Conservation (phyloP, 1,140 invertebrate genomes). For the Meloidogyne floridensis region DNA sequence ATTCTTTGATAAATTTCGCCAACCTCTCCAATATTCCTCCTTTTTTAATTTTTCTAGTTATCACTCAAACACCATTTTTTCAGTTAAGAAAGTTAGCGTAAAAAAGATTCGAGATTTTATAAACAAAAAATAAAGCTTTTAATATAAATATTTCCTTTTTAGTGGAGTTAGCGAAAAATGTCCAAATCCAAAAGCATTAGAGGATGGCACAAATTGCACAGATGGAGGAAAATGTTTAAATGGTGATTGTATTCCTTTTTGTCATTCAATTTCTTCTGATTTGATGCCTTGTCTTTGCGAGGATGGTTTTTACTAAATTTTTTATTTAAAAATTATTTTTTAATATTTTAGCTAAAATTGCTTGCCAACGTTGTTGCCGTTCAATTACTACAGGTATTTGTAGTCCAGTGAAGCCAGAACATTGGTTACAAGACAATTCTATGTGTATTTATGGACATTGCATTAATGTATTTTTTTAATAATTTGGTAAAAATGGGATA, state of each 20-base stretch:
- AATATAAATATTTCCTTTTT: neutral
- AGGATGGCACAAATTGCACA: conserved; percentile 40
- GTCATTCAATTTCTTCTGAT: conserved; percentile 29
- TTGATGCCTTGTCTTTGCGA: conserved; percentile 48
- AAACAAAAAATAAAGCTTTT: no score
- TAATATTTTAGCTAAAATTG: conserved; percentile 30
- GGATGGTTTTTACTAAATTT: conserved; percentile 35
- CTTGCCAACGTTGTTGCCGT: conserved; percentile 46
- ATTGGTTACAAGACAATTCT: conserved; percentile 44
- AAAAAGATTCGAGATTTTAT: no score
- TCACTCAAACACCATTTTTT: neutral
- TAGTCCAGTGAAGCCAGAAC: conserved; percentile 28
- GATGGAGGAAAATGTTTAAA: conserved; percentile 48
- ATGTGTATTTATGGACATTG: conserved; percentile 54
- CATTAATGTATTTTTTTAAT: conserved; percentile 24
- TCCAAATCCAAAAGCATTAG: conserved; percentile 40
- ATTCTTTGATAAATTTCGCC: neutral
- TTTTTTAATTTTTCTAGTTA: neutral
- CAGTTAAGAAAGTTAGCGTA: no score
- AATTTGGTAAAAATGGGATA: neutral
- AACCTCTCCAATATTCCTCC: no score
- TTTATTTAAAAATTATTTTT: conserved; percentile 18
- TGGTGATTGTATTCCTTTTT: conserved; percentile 51
- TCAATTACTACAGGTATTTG: conserved; percentile 27
- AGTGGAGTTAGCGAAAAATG: conserved; percentile 49